A percentile compares a stretch with the other conserved stretches of the same genome.
Conservation (phyloP, 2,888 invertebrate genomes). For the Sinohyriopsis cumingii region DNA sequence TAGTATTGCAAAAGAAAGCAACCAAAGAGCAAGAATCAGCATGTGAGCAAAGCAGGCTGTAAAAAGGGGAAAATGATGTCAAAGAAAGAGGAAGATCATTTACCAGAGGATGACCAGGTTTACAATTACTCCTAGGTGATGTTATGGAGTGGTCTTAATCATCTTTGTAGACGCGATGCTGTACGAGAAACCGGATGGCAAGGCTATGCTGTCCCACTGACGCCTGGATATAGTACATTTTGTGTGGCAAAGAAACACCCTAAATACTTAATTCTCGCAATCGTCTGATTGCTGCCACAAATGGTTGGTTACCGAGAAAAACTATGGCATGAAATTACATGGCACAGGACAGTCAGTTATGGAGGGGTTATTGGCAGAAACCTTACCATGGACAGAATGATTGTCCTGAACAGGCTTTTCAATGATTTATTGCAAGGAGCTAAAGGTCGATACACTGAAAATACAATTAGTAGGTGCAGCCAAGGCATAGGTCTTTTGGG, state of each 20-base stretch:
- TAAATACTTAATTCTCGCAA: conserved; percentile 34
- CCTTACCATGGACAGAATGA: conserved; percentile 34
- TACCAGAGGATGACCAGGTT: conserved; percentile 3
- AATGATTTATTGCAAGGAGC: conserved; percentile 19
- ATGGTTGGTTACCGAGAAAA: conserved; percentile 29
- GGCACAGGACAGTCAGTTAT: conserved; percentile 35
- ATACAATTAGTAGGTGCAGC: conserved; percentile 7
- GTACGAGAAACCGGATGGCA: conserved; percentile 22
- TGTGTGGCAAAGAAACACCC: conserved; percentile 12
- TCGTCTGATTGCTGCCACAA: conserved; percentile 17
- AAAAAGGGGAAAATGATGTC: neutral
- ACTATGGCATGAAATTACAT: conserved; percentile 16
- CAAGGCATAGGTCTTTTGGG: conserved; percentile 19
- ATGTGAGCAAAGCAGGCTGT: conserved; percentile 1
- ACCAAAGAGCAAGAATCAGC: neutral
- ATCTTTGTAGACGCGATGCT: conserved; percentile 18
- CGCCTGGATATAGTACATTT: conserved; percentile 13
- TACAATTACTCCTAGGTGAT: conserved; percentile 19
- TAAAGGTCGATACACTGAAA: conserved; percentile 20
- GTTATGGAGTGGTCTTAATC: conserved; percentile 32
- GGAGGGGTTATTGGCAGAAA: conserved; percentile 35
- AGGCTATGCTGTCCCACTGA: conserved; percentile 23
- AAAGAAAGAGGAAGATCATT: too few species aligned
- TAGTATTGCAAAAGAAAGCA: neutral
- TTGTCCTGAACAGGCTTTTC: conserved; percentile 31